phyloP scores from a whole-genome alignment of 1,140 invertebrate species.

The Drosophila lini region DNA sequence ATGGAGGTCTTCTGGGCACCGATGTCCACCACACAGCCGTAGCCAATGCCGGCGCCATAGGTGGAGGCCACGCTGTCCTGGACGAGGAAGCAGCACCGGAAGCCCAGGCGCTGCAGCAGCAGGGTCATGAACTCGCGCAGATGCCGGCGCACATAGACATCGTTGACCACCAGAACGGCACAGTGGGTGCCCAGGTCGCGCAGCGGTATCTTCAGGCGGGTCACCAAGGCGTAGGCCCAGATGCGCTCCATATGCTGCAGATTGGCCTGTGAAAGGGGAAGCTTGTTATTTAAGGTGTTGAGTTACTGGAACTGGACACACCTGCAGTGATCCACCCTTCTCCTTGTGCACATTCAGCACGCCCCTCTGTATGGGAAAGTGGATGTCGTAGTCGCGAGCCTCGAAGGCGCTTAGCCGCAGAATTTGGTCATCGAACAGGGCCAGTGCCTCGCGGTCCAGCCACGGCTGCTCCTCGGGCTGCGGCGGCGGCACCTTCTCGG shows the following conservation, averaged over 20 bases:
- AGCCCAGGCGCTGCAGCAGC: conserved; percentile 92
- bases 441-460: conserved; percentile 11
- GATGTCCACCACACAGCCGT: conserved; percentile 97
- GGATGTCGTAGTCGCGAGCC: conserved; percentile 91
- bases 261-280: conserved; percentile 85
- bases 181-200: conserved; percentile 93
- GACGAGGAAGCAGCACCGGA: conserved; percentile 93
- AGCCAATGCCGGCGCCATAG: conserved; percentile 95
- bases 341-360: conserved; percentile 93
- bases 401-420: conserved; percentile 89
- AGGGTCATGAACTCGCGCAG: conserved; percentile 94
- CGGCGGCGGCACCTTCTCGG: conserved; percentile 86
- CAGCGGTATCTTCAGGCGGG: conserved; percentile 87
- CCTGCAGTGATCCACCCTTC: conserved; percentile 92
- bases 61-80: conserved; percentile 96
- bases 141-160: conserved; percentile 95
- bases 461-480: conserved; percentile 25
- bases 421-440: conserved; percentile 68
- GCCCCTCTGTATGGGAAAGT: conserved; percentile 95
- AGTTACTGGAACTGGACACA: neutral
- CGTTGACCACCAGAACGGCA: conserved; percentile 95
- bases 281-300: too few species aligned
- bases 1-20: conserved; percentile 98
- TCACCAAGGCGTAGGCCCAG: conserved; percentile 92
- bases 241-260: conserved; percentile 94